Conservation (phyloP, 2,888 invertebrate genomes). For the Nemapogon koenigi region DNA sequence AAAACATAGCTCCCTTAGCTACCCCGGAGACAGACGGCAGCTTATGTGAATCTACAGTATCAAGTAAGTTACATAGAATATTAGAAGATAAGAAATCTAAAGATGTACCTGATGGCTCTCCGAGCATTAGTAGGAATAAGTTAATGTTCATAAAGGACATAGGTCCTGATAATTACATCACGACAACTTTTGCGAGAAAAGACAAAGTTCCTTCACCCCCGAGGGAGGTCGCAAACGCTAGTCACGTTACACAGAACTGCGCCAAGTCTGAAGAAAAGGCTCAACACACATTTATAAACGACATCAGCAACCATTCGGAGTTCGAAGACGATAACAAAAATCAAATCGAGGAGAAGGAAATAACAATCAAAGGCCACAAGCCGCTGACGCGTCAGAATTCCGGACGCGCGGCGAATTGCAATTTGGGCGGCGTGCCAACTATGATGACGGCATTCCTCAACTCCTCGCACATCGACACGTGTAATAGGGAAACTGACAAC, state of each 20-base stretch:
- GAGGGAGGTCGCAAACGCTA: conserved; percentile 36
- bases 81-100: conserved; percentile 44
- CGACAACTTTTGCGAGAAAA: conserved; percentile 66
- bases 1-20: conserved; percentile 61
- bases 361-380: conserved; percentile 67
- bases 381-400: conserved; percentile 73
- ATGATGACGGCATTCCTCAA: conserved; percentile 58
- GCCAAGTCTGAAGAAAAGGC: conserved; percentile 56
- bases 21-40: conserved; percentile 69
- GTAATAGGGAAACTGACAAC: conserved; percentile 32
- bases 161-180: conserved; percentile 77
- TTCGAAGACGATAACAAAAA: conserved; percentile 58
- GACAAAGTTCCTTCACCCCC: conserved; percentile 36
- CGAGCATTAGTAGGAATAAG: conserved; percentile 57
- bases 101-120: conserved; percentile 48
- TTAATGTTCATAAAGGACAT: conserved; percentile 70
- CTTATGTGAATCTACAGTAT: conserved; percentile 61
- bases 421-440: conserved; percentile 30
- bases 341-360: conserved; percentile 58
- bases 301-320: conserved; percentile 53
- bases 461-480: conserved; percentile 42
- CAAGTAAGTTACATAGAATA: conserved; percentile 54
- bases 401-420: conserved; percentile 49
- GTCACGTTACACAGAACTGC: conserved; percentile 38
- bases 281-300: conserved; percentile 50